These are phyloP conservation scores for Plebejus melissa DNA, from an alignment of 2,888 invertebrate genomes.

Conservation along the genomic window DNA sequence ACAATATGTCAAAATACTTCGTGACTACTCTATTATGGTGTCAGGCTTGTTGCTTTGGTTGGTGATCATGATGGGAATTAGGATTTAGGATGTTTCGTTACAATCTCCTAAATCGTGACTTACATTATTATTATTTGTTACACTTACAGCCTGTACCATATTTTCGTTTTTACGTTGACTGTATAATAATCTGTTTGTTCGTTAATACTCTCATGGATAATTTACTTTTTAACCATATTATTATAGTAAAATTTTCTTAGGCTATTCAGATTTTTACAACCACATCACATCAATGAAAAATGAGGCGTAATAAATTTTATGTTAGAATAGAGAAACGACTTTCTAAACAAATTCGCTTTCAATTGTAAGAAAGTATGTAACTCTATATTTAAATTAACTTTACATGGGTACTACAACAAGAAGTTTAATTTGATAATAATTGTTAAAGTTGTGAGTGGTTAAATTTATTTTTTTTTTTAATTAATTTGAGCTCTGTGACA, in stretches of 20 bases:
- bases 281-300: background rate
- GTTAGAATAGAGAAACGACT: slow-evolving; percentile 18
- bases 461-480: background rate
- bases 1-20: slow-evolving; percentile 6
- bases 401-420: background rate
- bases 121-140: too few relatives aligned
- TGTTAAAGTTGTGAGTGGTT: background rate
- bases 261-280: background rate
- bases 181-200: too few relatives aligned
- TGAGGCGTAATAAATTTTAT: slow-evolving; percentile 10
- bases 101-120: background rate
- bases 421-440: background rate
- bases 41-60: background rate
- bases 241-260: background rate
- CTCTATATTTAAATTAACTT: slow-evolving; percentile 9
- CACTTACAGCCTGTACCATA: too few relatives aligned
- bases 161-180: too few relatives aligned
- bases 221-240: background rate
- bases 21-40: slow-evolving; percentile 16
- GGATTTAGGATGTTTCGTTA: background rate
- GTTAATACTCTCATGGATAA: too few relatives aligned
- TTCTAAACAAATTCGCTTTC: slow-evolving; percentile 26
- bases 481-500: background rate
- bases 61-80: background rate
- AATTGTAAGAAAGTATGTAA: slow-evolving; percentile 20